Percentiles rank a stretch among this genome's conserved stretches.
These are phyloP conservation scores for Acanthosepion lycidas DNA, from an alignment of 2,888 invertebrate species.

Conservation along the genomic window DNA sequence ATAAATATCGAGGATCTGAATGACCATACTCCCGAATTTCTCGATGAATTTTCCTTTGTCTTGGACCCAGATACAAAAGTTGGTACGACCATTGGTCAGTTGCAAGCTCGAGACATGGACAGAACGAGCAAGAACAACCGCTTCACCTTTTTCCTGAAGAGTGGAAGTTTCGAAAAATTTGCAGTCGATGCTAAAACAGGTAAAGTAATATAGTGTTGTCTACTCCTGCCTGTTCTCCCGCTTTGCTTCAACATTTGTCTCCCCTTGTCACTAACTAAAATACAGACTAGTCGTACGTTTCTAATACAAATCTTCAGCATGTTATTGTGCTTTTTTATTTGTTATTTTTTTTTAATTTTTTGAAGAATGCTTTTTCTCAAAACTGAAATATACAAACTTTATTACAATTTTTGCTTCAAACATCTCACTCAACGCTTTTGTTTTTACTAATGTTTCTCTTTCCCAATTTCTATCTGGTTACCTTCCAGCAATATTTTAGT, in stretches of 20 bases:
- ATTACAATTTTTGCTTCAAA: too few relatives aligned
- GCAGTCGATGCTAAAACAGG: constrained; percentile 48
- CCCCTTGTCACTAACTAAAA: neutral
- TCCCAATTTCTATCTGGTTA: too few relatives aligned
- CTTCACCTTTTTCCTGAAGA: constrained; percentile 38
- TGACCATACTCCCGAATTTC: constrained; percentile 55
- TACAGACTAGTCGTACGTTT: neutral
- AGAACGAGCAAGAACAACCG: constrained; percentile 46
- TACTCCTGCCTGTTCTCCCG: neutral
- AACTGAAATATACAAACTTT: neutral
- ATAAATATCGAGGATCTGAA: constrained; percentile 54
- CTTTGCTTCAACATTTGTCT: neutral
- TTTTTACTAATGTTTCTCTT: neutral
- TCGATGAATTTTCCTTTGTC: constrained; percentile 40
- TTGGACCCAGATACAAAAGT: constrained; percentile 40
- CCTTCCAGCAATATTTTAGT: too few relatives aligned
- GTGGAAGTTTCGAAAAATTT: constrained; percentile 50
- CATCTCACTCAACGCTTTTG: too few relatives aligned
- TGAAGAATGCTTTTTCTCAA: neutral
- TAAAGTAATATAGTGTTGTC: neutral
- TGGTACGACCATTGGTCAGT: constrained; percentile 47
- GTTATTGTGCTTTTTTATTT: neutral
- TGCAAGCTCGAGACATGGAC: constrained; percentile 48
- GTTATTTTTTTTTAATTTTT: too few relatives aligned
- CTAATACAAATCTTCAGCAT: neutral